A percentile compares a stretch with the other conserved stretches of the same genome.
Evolutionary conservation across 1,140 invertebrate species (phyloP).

Genomic region (Sitobion miscanthi): DNA sequence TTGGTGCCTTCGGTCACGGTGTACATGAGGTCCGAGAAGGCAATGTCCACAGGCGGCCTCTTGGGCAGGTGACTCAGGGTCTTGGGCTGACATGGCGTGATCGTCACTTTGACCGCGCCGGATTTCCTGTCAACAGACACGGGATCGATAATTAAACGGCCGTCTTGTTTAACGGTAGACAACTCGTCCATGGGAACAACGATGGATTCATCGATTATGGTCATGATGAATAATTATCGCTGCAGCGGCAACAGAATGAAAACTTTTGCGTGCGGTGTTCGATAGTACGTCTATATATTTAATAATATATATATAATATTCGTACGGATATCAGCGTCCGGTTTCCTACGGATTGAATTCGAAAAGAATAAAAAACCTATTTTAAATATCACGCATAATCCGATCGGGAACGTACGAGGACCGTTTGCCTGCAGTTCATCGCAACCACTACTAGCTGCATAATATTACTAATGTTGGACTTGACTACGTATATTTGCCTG

Average conservation of each 20-base stretch:
- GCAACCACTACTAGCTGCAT: slow-evolving; percentile 17
- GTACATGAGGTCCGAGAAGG: slow-evolving; percentile 84
- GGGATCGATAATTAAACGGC: slow-evolving; percentile 39
- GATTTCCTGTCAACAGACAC: slow-evolving; percentile 58
- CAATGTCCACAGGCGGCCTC: slow-evolving; percentile 84
- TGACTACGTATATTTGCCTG: not conserved
- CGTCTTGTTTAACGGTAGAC: not conserved
- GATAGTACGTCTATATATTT: not conserved
- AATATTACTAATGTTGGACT: slow-evolving; percentile 2
- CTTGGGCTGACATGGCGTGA: slow-evolving; percentile 68
- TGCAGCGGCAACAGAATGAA: not conserved
- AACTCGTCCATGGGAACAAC: slow-evolving; percentile 47
- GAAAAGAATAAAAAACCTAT: not conserved
- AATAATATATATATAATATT: not conserved
- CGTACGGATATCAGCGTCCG: not conserved
- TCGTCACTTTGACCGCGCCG: slow-evolving; percentile 60
- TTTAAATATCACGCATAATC: not conserved
- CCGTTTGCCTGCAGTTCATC: slow-evolving; percentile 36
- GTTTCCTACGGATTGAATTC: not conserved
- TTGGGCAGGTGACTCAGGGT: slow-evolving; percentile 82
- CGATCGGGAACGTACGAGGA: not conserved
- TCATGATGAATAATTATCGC: slow-evolving; percentile 17
- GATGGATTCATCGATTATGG: slow-evolving; percentile 37
- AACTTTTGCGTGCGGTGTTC: not conserved
- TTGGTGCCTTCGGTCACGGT: slow-evolving; percentile 81